Base-by-base conservation (phyloP, 2,797 vertebrate species). In the Capromys pilorides region DNA sequence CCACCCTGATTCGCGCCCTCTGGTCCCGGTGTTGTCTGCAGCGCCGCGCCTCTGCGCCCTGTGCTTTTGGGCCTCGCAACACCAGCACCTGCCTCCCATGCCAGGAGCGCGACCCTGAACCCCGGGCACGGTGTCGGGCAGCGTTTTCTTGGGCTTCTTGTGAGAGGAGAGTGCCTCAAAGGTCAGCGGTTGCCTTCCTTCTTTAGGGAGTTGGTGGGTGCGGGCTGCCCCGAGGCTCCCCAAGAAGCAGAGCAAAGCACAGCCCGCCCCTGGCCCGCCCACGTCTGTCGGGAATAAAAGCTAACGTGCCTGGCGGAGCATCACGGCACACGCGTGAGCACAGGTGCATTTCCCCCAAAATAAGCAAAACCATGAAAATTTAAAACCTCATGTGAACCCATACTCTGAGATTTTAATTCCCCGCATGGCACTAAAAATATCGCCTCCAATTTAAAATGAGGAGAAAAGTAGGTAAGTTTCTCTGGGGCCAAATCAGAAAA, bases 61-160 rank as follows among this genome's bases (percentile, higher is more conserved):
- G 5, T 36, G 21, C 19, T 21, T 18, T 28, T 4, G 28, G 5
- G 21, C 26, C 21, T 16, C 6, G 69, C 26, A 9, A 12, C 16
- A 5, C 6, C 49, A 57, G 45, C 0, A 0, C 8, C 5, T 31
- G 6, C 26, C 39, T 2, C 19, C 19, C 10, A n/a, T 3, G 13
- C 6, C 9, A 36, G 2, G 16, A 7, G 5, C 2, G 14, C 31
- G n/a, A 2, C 22, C 21, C 1, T 28, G 62, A 41, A 39, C 7
- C 21, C 22, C 1, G 6, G 8, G 9, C 12, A 26, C 16, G 4
- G 14, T 5, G 11, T 57, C 11, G 33, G 7, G 36, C 19, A 59
- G 12, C 9, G 9, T 18, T 62, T 13, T 51, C 19, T 12, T 82
- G 12, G 51, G 54, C 11, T 84, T 83, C 26, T 57, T 18, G 54